Evolutionary conservation across 2,113 vertebrate species (phyloP).

Genomic region (Steatornis caripensis): DNA sequence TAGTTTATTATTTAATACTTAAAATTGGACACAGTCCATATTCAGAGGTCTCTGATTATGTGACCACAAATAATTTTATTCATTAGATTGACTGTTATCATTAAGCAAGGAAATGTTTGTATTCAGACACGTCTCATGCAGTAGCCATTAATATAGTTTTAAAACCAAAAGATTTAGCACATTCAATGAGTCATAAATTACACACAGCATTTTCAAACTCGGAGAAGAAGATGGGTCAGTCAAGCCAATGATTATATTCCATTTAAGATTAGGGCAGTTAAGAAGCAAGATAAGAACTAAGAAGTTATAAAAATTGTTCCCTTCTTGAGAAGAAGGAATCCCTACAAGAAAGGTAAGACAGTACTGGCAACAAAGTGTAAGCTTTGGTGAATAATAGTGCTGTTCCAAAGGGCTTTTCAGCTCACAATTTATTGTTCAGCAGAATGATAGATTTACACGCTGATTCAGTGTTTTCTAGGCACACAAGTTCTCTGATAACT

Average conservation of each 20-base stretch:
- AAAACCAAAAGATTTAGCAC: background rate
- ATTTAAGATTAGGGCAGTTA: background rate
- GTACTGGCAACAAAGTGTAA: background rate
- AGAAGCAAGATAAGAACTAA: background rate
- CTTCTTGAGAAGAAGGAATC: background rate
- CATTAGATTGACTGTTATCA: background rate
- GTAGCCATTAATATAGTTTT: background rate
- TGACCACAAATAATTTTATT: background rate
- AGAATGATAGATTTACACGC: background rate
- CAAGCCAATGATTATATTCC: background rate
- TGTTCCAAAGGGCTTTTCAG: background rate
- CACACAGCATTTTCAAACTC: background rate
- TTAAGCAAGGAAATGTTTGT: background rate
- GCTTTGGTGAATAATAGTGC: background rate
- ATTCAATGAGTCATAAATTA: background rate
- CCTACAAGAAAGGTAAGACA: background rate
- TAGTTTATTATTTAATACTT: background rate
- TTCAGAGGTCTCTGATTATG: background rate
- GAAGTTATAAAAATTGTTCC: background rate
- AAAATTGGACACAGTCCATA: background rate
- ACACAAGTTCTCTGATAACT: fast-evolving
- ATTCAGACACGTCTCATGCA: background rate
- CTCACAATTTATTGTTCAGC: background rate
- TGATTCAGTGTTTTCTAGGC: background rate
- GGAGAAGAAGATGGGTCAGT: background rate